Percentiles rank a stretch among this genome's conserved stretches.
phyloP scores from a whole-genome alignment of 2,797 vertebrate genomes.

The Perdix hodgsoniae region DNA sequence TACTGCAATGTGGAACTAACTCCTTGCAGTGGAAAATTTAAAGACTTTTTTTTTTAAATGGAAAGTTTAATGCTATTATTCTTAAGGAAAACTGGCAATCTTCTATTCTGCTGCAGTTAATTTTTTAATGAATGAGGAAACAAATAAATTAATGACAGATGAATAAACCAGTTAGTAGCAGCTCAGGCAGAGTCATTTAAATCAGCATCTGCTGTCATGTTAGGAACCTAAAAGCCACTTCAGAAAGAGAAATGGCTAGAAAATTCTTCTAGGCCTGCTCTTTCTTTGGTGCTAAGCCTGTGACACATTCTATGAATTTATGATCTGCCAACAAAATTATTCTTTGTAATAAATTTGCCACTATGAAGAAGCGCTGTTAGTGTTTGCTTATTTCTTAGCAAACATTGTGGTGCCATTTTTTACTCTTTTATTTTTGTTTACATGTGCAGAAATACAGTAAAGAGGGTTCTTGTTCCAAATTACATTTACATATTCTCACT shows the following conservation, averaged over 20 bases:
- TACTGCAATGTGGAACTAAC: background rate
- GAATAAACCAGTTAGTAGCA: conserved; percentile 2
- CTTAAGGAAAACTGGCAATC: background rate
- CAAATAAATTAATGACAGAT: conserved; percentile 4
- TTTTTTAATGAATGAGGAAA: background rate
- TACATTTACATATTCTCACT: background rate
- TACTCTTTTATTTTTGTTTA: background rate
- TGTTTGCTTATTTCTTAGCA: background rate
- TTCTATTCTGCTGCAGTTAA: background rate
- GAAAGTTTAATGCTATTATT: background rate
- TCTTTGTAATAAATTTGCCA: background rate
- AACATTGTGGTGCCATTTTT: background rate
- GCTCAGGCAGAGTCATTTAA: conserved; percentile 1
- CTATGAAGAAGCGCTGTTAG: background rate
- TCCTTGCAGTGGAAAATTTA: background rate
- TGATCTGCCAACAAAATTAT: background rate
- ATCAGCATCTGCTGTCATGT: background rate
- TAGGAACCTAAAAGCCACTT: conserved; percentile 2
- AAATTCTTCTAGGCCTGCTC: background rate
- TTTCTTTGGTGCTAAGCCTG: background rate
- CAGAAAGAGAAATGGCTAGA: background rate
- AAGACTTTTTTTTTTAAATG: background rate
- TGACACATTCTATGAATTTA: background rate
- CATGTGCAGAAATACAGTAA: accelerated
- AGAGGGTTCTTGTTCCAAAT: background rate